Base-by-base conservation (phyloP, 2,797 vertebrate species). In the Melanotaenia boesemani region DNA sequence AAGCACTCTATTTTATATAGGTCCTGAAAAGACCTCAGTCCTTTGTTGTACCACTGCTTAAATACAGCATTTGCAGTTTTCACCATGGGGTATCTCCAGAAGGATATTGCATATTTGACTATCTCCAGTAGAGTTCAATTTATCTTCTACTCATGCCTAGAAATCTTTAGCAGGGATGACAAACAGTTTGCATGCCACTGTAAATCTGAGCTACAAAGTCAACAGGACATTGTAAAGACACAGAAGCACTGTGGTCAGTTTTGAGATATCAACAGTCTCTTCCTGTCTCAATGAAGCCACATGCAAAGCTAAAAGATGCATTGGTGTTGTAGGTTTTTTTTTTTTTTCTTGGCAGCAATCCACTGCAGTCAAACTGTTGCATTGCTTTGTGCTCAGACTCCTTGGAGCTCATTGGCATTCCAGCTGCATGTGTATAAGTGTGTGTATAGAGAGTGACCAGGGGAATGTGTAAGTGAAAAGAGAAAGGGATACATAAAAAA, bases 321-420 rank as follows among this genome's bases (percentile, higher is more conserved):
- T 62, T 70, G 69, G 71, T 62, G 59, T 68, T 76, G 77, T 69
- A 70, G 80, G 61, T 41, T 41, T 41, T 12, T 79, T 60, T 59
- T 67, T 54, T 87, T 84, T 83, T 58, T 82, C 73, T 75, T 83
- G 86, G 80, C 86, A 84, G 77, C 26, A 3, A 80, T 88, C 82
- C 88, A 88, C 90, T 92, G 91, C 92, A 91, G 93, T 91, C 88
- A 84, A 92, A 90, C 90, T 93, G 91, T 93, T 92, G 92, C 92
- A 91, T 90, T 91, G 89, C 86, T 91, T 83, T 88, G 83, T 91
- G 92, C 89, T 88, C 82, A 86, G 90, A 90, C 85, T 91, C 66
- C 78, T 26, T 7, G 30, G 3, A 61, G 61, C 88, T 93, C 81
- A 93, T 94, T 91, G 83, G 86, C 80, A 94, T 93, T 92, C 93